Conservation (phyloP, 2,797 vertebrate genomes). For the Peromyscus nudipes region DNA sequence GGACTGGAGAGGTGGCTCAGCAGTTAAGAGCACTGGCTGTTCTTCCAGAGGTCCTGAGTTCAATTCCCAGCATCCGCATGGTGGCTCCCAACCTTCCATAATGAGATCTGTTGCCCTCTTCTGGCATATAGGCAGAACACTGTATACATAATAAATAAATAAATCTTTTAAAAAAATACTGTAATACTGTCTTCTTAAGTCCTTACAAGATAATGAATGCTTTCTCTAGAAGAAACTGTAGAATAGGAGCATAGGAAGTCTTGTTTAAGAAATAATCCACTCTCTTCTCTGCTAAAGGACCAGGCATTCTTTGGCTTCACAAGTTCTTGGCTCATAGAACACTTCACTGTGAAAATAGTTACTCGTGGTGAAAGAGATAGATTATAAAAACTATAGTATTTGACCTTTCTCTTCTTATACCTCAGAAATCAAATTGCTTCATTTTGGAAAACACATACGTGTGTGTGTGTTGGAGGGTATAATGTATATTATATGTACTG, state of each 20-base stretch:
- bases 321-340: background rate
- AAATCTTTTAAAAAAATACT: too few species aligned
- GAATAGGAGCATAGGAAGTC: background rate
- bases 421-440: conserved; percentile 35
- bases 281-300: background rate
- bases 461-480: background rate
- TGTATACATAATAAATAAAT: too few species aligned
- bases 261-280: background rate
- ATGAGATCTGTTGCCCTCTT: too few species aligned
- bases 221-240: conserved; percentile 5
- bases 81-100: too few species aligned
- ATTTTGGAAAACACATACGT: background rate
- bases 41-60: too few species aligned
- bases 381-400: conserved; percentile 24
- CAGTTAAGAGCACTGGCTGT: too few species aligned
- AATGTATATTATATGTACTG: background rate
- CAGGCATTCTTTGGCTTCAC: background rate
- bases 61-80: too few species aligned
- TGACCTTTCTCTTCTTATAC: conserved; percentile 38
- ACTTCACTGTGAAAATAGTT: conserved; percentile 41
- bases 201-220: background rate
- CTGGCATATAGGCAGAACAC: too few species aligned
- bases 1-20: too few species aligned
- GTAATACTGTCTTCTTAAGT: conserved; percentile 49
- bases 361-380: background rate